Percentiles rank a stretch among this genome's conserved stretches.
These are phyloP conservation scores for Andrena praecox DNA, from an alignment of 2,888 invertebrate species.

Conservation along the genomic window DNA sequence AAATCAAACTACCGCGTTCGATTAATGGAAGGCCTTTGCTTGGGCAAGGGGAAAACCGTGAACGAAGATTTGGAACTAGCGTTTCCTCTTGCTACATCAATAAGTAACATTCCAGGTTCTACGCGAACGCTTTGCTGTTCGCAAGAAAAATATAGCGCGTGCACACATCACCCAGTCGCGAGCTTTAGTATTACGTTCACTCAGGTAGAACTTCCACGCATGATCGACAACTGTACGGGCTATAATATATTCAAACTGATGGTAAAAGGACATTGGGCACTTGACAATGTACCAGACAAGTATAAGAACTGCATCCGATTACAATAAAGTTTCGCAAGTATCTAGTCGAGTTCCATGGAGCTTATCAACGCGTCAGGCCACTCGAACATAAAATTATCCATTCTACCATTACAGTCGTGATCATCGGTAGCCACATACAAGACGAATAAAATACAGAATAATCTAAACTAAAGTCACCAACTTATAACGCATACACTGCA, in stretches of 20 bases:
- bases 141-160: slow-evolving; percentile 17
- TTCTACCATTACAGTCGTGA: too few relatives aligned
- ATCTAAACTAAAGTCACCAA: neutral
- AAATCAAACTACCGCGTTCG: neutral
- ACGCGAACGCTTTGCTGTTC: slow-evolving; percentile 25
- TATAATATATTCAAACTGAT: too few relatives aligned
- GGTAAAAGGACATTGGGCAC: neutral
- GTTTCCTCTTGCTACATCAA: neutral
- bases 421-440: too few relatives aligned
- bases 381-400: too few relatives aligned
- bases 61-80: slow-evolving; percentile 22
- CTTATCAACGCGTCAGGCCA: too few relatives aligned
- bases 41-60: slow-evolving; percentile 3
- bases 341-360: neutral
- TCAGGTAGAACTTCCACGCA: slow-evolving; percentile 14
- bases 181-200: neutral
- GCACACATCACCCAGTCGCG: slow-evolving; percentile 1
- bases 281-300: neutral
- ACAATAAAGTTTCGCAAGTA: neutral
- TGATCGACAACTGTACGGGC: too few relatives aligned
- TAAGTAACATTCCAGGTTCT: slow-evolving; percentile 15
- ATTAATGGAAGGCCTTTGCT: neutral
- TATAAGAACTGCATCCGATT: neutral
- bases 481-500: neutral
- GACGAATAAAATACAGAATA: too few relatives aligned